Base-by-base conservation (phyloP, 2,797 vertebrate genomes). In the Protosalanx chinensis region DNA sequence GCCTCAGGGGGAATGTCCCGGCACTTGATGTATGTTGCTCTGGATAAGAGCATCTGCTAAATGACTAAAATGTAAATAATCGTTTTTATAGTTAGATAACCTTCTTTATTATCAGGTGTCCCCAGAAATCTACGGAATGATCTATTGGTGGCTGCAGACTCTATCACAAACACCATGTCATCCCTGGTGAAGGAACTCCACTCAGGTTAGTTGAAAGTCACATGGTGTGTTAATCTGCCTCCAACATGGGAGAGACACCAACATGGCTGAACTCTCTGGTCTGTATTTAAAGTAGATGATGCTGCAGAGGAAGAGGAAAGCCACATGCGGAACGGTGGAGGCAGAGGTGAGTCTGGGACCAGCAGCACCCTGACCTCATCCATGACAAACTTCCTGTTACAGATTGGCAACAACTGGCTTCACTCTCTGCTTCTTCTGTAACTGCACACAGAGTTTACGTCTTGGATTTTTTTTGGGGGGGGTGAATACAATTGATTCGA, bases 121-220 rank as follows among this genome's bases (percentile, higher is more conserved):
- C 94, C 96, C 84, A 95, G 97, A 88, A 98, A 98, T 89, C 96
- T 99, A 73, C 96, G 92, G 72, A 97, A 95, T 0, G 97, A 98
- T 86, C 93, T 98, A 78, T 91, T 98, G 90, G 97, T 98, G 69
- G 97, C 97, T 0, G 97, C 97, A 1, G 97, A 98, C 72, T 99
- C 97, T 53, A 99, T 99, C 88, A 99, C 97, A 84, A 97, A 97
- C 91, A 99, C 97, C 79, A 94, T 98, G 97, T 98, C 96, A 0
- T 99, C 96, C 0, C 91, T 99, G 89, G 96, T 99, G 86, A 99
- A 98, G 88, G 97, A 99, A 84, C 96, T 99, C 0, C 97, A 98
- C 77, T 98, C 96, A 74, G 97, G 97, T 98, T 87, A 23, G 91
- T 71, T 56, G 27, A 67, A 33, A 56, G 23, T 63, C 49, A 53